Evolutionary conservation across 2,888 invertebrate genomes (phyloP).

Genomic region (Dinocampus coccinellae): DNA sequence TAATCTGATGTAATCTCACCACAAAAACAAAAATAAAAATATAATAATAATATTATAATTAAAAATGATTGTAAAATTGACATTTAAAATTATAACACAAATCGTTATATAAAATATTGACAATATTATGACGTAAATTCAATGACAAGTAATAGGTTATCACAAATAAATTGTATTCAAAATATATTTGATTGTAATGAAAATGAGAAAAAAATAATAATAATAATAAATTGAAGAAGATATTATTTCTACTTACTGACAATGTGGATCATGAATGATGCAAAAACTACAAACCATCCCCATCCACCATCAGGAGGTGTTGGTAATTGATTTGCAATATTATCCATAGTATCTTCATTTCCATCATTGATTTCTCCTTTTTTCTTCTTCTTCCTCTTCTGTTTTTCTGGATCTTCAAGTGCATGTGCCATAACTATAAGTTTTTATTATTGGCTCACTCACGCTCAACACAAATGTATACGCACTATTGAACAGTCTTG

Average conservation of each 20-base stretch:
- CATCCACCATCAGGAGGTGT: slow-evolving; percentile 92
- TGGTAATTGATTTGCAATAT: slow-evolving; percentile 58
- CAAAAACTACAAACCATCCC: slow-evolving; percentile 95
- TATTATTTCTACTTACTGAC: slow-evolving; percentile 79
- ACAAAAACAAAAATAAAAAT: not conserved
- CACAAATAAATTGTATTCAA: not conserved
- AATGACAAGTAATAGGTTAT: not conserved
- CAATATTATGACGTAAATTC: not conserved
- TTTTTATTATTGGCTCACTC: not conserved
- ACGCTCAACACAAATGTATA: not conserved
- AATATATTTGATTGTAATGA: not conserved
- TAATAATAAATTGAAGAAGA: too few species aligned
- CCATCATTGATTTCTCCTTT: slow-evolving; percentile 41
- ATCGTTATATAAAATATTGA: not conserved
- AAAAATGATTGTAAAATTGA: too few species aligned
- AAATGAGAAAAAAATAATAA: slow-evolving; percentile 14
- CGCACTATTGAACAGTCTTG: not conserved
- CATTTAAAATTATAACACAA: too few species aligned
- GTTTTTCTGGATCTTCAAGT: slow-evolving; percentile 42
- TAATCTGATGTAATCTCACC: not conserved
- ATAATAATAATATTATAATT: too few species aligned
- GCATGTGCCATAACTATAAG: slow-evolving; percentile 51
- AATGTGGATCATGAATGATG: slow-evolving; percentile 96
- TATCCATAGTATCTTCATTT: slow-evolving; percentile 17
- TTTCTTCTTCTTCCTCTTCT: slow-evolving; percentile 38